These are phyloP conservation scores for Chymomyza amoena DNA, from an alignment of 2,888 invertebrate genomes.

Conservation along the genomic window DNA sequence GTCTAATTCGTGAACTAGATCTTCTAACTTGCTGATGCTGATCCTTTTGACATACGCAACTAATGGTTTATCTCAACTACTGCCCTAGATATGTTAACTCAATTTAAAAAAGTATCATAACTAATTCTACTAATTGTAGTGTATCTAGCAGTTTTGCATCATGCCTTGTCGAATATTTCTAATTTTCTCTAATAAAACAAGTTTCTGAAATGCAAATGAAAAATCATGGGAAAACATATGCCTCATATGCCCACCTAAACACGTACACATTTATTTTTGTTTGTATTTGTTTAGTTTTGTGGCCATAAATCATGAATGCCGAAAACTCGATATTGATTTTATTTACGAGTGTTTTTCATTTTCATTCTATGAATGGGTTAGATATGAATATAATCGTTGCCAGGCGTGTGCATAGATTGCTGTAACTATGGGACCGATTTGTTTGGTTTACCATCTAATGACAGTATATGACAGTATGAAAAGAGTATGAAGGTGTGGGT, in stretches of 20 bases:
- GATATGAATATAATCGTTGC: not conserved
- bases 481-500: constrained; percentile 1
- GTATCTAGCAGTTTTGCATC: too few species aligned
- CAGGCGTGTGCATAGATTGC: not conserved
- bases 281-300: constrained; percentile 11
- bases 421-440: constrained; percentile 35
- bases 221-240: not conserved
- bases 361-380: not conserved
- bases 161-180: too few species aligned
- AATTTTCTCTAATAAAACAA: too few species aligned
- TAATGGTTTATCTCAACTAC: too few species aligned
- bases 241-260: not conserved
- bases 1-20: too few species aligned
- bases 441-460: constrained; percentile 19
- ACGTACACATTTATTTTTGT: not conserved
- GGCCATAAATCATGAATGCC: constrained; percentile 47
- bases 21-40: too few species aligned
- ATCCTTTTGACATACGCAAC: too few species aligned
- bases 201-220: not conserved
- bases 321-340: constrained; percentile 49
- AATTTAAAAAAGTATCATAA: too few species aligned
- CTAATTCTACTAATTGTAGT: too few species aligned
- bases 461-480: not conserved
- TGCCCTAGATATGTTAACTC: too few species aligned
- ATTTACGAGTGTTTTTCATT: constrained; percentile 11